Percentiles rank a stretch among this genome's conserved stretches.
phyloP scores from a whole-genome alignment of 1,140 invertebrate species.

The Uloborus diversus region DNA sequence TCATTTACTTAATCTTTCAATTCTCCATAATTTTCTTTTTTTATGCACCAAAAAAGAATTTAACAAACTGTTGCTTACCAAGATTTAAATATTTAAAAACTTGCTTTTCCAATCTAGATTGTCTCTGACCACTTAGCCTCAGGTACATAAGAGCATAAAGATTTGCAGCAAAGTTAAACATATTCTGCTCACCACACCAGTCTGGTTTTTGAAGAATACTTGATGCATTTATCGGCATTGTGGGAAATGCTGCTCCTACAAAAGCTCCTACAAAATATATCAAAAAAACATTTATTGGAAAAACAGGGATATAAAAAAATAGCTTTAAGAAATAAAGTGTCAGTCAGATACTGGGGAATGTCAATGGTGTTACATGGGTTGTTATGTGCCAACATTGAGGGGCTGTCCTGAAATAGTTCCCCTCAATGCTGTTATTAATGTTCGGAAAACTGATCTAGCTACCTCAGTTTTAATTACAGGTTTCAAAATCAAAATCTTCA shows the following conservation, averaged over 20 bases:
- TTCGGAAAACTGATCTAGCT: no score
- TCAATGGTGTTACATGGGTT: no score
- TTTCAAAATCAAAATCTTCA: no score
- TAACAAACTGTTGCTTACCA: constrained; percentile 61
- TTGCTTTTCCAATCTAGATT: constrained; percentile 73
- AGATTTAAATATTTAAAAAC: constrained; percentile 88
- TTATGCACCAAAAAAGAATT: not conserved
- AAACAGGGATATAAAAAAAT: no score
- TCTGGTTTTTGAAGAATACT: constrained; percentile 76
- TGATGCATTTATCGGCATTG: constrained; percentile 88
- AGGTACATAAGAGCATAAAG: constrained; percentile 91
- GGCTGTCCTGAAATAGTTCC: no score
- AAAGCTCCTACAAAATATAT: constrained; percentile 75
- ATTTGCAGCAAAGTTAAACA: constrained; percentile 95
- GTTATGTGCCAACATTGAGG: no score
- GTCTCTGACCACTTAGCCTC: constrained; percentile 84
- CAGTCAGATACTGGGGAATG: no score
- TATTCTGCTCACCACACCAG: constrained; percentile 91
- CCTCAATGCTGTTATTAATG: no score
- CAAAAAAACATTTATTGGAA: no score
- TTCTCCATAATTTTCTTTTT: not conserved
- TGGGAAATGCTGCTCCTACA: constrained; percentile 91
- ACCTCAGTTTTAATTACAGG: no score
- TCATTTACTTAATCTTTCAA: not conserved
- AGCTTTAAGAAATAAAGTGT: no score